Evolutionary conservation across 2,797 vertebrate species (phyloP).

Genomic region (Periparus ater): DNA sequence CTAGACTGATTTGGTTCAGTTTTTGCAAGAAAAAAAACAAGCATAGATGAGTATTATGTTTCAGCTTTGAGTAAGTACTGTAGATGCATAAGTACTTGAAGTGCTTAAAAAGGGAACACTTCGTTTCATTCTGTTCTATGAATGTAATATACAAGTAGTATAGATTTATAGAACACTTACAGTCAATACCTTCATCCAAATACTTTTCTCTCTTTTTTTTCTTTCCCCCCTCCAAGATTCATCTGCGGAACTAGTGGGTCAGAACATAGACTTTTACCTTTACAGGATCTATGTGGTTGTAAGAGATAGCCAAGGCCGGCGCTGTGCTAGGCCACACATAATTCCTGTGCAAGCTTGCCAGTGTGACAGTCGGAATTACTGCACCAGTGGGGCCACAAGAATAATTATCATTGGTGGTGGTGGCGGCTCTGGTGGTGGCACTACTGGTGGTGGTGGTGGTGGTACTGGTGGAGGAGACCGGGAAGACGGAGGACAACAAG

Average conservation of each 20-base stretch:
- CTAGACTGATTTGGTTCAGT: not conserved
- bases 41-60: not conserved
- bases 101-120: not conserved
- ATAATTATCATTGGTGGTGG: not conserved
- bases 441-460: not conserved
- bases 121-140: not conserved
- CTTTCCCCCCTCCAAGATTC: slow-evolving; percentile 27
- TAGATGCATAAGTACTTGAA: not conserved
- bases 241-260: slow-evolving; percentile 58
- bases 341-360: slow-evolving; percentile 72
- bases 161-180: not conserved
- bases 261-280: slow-evolving; percentile 46
- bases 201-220: not conserved
- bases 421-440: not conserved
- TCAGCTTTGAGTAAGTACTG: not conserved
- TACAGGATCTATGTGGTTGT: slow-evolving; percentile 51
- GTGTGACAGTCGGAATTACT: slow-evolving; percentile 65
- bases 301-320: slow-evolving; percentile 46
- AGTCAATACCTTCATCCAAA: not conserved
- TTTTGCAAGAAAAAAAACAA: not conserved
- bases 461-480: not conserved
- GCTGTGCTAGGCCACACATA: slow-evolving; percentile 54
- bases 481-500: not conserved
- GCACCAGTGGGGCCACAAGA: slow-evolving; percentile 45
- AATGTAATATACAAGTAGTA: not conserved